Conservation (phyloP, 2,888 invertebrate genomes). For the Coelopa pilipes region DNA sequence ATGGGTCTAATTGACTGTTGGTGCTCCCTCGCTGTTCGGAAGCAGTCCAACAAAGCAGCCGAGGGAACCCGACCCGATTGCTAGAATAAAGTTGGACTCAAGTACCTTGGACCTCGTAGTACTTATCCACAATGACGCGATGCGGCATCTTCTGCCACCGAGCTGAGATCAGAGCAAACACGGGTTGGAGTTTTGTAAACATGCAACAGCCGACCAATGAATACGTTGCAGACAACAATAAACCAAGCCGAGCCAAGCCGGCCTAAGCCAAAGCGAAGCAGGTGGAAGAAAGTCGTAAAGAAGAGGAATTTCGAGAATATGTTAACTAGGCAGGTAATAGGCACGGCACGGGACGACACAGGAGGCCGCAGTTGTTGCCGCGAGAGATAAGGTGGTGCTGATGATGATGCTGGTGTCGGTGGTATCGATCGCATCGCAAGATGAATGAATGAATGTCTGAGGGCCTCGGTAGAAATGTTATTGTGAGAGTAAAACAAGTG, state of each 20-base stretch:
- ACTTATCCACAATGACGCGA: conserved; percentile 3
- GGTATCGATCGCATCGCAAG: neutral
- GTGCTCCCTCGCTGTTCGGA: conserved; percentile 37
- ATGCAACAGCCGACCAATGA: neutral
- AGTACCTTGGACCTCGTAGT: neutral
- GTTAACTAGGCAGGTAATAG: conserved; percentile 15
- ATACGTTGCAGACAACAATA: neutral
- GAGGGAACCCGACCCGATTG: neutral
- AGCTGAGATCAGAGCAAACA: conserved; percentile 31
- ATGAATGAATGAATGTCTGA: neutral
- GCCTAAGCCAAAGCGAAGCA: neutral
- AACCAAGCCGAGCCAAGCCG: neutral
- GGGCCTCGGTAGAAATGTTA: no score
- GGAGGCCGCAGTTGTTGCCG: conserved; percentile 3
- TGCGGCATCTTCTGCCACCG: neutral
- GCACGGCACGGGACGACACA: neutral
- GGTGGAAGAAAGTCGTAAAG: conserved; percentile 1
- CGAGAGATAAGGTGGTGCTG: neutral
- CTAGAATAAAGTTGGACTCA: neutral
- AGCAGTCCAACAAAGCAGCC: conserved; percentile 13
- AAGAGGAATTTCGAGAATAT: conserved; percentile 16
- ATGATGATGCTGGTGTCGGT: neutral
- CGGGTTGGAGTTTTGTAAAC: conserved; percentile 6
- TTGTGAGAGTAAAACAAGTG: no score
- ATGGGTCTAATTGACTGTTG: conserved; percentile 44